These are phyloP conservation scores for Germaria angustata DNA, from an alignment of 2,888 invertebrate species.

Conservation along the genomic window DNA sequence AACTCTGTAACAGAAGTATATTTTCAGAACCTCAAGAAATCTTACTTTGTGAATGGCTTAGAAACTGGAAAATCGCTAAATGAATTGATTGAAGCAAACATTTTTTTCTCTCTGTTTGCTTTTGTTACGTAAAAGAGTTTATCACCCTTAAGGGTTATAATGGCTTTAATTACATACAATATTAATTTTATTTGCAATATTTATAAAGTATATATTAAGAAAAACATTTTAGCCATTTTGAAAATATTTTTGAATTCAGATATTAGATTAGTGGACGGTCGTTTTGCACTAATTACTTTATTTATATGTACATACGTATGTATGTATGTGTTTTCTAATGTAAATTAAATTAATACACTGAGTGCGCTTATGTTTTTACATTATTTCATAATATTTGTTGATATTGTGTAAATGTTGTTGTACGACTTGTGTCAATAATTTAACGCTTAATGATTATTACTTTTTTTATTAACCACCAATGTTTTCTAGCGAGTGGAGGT, in stretches of 20 bases:
- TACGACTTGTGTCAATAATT: constrained; percentile 56
- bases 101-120: too few species aligned
- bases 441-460: constrained; percentile 56
- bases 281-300: constrained; percentile 47
- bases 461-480: constrained; percentile 29
- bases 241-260: background rate
- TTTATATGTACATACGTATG: background rate
- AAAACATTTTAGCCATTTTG: background rate
- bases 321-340: background rate
- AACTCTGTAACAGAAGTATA: too few species aligned
- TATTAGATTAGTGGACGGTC: constrained; percentile 29
- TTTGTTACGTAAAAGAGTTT: too few species aligned
- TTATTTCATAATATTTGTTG: constrained; percentile 16
- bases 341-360: background rate
- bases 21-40: too few species aligned
- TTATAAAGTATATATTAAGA: background rate
- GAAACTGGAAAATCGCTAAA: too few species aligned
- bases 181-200: too few species aligned
- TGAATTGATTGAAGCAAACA: too few species aligned
- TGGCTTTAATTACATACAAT: background rate
- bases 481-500: background rate
- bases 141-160: too few species aligned
- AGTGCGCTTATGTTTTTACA: background rate
- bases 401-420: constrained; percentile 40
- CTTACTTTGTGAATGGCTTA: too few species aligned